Evolutionary conservation across 2,113 vertebrate genomes (phyloP).

Genomic region (Rafetus swinhoei): DNA sequence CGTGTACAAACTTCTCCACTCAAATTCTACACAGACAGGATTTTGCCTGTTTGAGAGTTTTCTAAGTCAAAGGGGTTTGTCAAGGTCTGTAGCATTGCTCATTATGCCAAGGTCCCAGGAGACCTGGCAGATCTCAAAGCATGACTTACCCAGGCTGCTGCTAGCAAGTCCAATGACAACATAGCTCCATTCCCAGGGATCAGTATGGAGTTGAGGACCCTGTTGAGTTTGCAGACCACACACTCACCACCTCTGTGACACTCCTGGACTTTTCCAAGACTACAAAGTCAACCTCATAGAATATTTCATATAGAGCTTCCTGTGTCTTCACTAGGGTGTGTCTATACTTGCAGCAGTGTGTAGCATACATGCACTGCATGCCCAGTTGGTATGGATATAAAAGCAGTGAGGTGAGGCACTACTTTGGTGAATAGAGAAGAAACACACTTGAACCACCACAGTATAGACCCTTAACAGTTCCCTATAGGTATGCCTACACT

Average conservation of each 20-base stretch:
- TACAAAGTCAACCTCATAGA: not conserved
- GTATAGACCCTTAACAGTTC: not conserved
- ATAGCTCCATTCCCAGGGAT: not conserved
- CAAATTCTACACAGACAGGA: not conserved
- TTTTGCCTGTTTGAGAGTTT: not conserved
- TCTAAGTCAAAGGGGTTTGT: not conserved
- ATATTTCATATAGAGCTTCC: not conserved
- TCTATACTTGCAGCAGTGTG: not conserved
- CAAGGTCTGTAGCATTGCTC: not conserved
- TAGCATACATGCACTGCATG: not conserved
- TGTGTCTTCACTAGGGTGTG: not conserved
- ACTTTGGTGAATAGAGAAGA: not conserved
- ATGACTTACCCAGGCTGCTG: not conserved
- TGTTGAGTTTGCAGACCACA: not conserved
- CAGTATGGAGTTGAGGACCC: not conserved
- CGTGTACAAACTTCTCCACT: not conserved
- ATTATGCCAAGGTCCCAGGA: not conserved
- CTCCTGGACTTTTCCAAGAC: not conserved
- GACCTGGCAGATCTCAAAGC: not conserved
- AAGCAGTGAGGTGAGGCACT: not conserved
- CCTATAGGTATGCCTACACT: not conserved
- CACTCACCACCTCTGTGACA: not conserved
- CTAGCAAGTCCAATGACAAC: not conserved
- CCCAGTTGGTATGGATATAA: not conserved
- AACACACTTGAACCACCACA: not conserved